Evolutionary conservation across 2,888 invertebrate genomes (phyloP).

Genomic region (Molanna angustata): DNA sequence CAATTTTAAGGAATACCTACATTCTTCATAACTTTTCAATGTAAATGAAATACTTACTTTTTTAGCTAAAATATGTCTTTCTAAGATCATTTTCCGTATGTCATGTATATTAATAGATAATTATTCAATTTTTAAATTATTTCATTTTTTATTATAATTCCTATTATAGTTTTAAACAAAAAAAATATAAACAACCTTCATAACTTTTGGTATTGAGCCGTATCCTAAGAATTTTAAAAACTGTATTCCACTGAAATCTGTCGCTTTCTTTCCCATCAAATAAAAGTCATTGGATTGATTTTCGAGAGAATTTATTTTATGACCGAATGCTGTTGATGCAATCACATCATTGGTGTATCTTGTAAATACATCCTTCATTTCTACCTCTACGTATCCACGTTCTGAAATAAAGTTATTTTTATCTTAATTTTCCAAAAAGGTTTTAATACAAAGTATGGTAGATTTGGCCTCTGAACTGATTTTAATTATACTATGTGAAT

Average conservation of each 20-base stretch:
- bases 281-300: slow-evolving; percentile 56
- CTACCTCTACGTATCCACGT: slow-evolving; percentile 37
- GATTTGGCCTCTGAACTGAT: too few relatives aligned
- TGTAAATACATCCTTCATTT: slow-evolving; percentile 50
- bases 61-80: too few relatives aligned
- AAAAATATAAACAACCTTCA: too few relatives aligned
- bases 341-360: slow-evolving; percentile 60
- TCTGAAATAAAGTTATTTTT: slow-evolving; percentile 27
- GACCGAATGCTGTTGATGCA: slow-evolving; percentile 57
- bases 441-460: too few relatives aligned
- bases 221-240: slow-evolving; percentile 31
- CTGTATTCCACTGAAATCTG: slow-evolving; percentile 30
- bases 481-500: too few relatives aligned
- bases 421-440: too few relatives aligned
- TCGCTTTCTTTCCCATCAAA: slow-evolving; percentile 37
- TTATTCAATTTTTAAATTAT: too few relatives aligned
- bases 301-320: slow-evolving; percentile 54
- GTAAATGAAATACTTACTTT: too few relatives aligned
- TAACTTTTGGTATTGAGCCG: slow-evolving; percentile 28
- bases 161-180: too few relatives aligned
- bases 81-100: too few relatives aligned
- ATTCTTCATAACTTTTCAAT: neutral
- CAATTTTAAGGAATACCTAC: neutral
- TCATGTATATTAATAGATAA: too few relatives aligned
- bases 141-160: too few relatives aligned